Percentiles rank a stretch among this genome's conserved stretches.
These are phyloP conservation scores for Sinocyclocheilus anshuiensis DNA, from an alignment of 2,113 vertebrate species.

Conservation along the genomic window DNA sequence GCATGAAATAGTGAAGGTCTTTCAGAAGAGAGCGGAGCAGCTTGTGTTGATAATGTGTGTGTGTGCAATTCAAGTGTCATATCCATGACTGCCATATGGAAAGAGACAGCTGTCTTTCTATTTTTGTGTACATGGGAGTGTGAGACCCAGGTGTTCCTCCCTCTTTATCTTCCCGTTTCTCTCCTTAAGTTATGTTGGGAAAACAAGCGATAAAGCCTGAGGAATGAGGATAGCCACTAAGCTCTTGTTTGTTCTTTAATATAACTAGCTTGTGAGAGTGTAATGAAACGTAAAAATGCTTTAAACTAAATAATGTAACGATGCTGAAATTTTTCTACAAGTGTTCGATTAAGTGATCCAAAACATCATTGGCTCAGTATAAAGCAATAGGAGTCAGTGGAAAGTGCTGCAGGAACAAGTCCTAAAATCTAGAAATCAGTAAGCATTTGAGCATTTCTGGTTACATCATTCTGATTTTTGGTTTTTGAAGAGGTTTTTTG, in stretches of 20 bases:
- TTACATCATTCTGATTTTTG: neutral
- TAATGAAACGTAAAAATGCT: neutral
- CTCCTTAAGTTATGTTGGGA: neutral
- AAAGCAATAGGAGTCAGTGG: neutral
- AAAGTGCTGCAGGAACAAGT: neutral
- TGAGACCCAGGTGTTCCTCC: constrained; percentile 49
- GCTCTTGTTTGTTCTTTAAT: neutral
- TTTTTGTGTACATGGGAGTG: constrained; percentile 37
- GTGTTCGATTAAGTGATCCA: neutral
- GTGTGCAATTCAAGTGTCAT: constrained; percentile 15
- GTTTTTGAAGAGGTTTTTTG: neutral
- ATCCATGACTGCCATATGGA: constrained; percentile 52
- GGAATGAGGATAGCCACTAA: constrained; percentile 13
- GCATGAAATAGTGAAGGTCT: constrained; percentile 42
- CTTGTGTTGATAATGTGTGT: constrained; percentile 38
- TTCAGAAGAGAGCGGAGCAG: constrained; percentile 33
- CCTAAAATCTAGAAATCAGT: neutral
- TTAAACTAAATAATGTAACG: neutral
- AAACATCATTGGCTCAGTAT: neutral
- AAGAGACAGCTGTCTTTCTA: constrained; percentile 50
- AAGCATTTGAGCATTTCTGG: neutral
- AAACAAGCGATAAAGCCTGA: neutral
- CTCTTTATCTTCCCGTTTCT: constrained; percentile 25
- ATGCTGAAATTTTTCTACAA: neutral
- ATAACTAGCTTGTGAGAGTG: neutral